Base-by-base conservation (phyloP, 1,140 invertebrate genomes). In the Lineus longissimus region DNA sequence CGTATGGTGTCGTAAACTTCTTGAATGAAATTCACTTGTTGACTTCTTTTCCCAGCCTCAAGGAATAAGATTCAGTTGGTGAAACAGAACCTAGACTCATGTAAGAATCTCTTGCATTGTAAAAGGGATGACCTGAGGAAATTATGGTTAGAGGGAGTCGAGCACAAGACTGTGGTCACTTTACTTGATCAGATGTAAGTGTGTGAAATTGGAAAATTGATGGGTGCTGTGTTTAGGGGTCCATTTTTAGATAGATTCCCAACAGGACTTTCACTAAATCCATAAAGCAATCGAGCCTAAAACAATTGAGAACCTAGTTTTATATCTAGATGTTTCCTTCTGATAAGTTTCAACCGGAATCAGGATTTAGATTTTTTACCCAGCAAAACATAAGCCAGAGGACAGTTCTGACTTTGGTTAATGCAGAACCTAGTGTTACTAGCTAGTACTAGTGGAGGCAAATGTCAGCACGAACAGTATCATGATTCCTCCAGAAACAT, bases 91-190 rank as follows among this genome's bases (percentile, higher is more conserved):
- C 84, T 98, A 9, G 87, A 88, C 55, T 92, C 91, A 4, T 97
- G 94, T 79, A 94, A 96, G 77, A 89, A 89, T 23, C 81, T 98
- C 30, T 80, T 99, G 45, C 88, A 94, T 64, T 94, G 94, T 81
- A 88, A 93, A 65, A 85, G 94, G 55, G 94, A 97, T 73, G 95
- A 98, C 80, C 83, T 99, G 45, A 88, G 93, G 70, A 91, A 94
- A 72, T 84, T 97, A 57, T 97, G 94, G 92, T 83, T 91, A 0
- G 94, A 97, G 81, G 92, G 92, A 4, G 86, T 96, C 19, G 92
- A 97, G 76, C 93, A 97, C 72, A 93, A 94, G 75, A 89, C 95
- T 77, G 90, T 93, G 64, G 79, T 96, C 22, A 85, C 90, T 64
- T 87, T 96, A 76, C 81, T 96, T 31, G 91, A 93, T 71, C 90